phyloP scores from a whole-genome alignment of 2,113 vertebrate species.

The Cephalopterus ornatus region DNA sequence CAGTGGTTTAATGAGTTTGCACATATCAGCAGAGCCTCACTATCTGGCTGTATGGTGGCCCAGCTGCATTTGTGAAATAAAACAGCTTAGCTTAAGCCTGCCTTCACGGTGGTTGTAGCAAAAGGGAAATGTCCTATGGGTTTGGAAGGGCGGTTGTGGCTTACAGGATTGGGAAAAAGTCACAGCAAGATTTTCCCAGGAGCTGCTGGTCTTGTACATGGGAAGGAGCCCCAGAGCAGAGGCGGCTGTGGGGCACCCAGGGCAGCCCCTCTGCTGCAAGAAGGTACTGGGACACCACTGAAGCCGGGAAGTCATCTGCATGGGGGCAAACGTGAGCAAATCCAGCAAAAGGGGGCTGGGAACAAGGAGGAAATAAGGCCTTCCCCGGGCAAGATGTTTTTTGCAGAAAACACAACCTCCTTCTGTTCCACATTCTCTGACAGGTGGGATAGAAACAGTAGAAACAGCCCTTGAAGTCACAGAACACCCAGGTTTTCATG shows the following conservation, averaged over 20 bases:
- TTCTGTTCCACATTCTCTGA: not conserved
- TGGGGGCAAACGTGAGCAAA: not conserved
- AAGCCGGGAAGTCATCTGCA: not conserved
- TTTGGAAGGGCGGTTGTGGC: not conserved
- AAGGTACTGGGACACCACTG: not conserved
- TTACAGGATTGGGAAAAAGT: not conserved
- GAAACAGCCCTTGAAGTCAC: not conserved
- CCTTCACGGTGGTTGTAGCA: not conserved
- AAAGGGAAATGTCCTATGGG: not conserved
- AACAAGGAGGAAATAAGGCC: not conserved
- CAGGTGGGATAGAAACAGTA: not conserved
- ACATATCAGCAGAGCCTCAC: not conserved
- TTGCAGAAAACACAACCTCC: not conserved
- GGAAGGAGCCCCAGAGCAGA: not conserved
- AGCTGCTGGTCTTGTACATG: fast-evolving
- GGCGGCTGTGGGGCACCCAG: not conserved
- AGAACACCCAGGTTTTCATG: not conserved
- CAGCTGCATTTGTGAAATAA: not conserved
- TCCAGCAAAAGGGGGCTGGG: not conserved
- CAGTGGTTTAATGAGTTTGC: conserved; percentile 8
- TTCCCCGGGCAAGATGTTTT: not conserved
- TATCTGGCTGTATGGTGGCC: not conserved
- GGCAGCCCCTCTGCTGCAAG: not conserved
- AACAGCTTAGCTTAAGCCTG: conserved; percentile 3
- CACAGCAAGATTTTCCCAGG: not conserved